phyloP scores from a whole-genome alignment of 2,113 vertebrate genomes.

The Diglossa brunneiventris region DNA sequence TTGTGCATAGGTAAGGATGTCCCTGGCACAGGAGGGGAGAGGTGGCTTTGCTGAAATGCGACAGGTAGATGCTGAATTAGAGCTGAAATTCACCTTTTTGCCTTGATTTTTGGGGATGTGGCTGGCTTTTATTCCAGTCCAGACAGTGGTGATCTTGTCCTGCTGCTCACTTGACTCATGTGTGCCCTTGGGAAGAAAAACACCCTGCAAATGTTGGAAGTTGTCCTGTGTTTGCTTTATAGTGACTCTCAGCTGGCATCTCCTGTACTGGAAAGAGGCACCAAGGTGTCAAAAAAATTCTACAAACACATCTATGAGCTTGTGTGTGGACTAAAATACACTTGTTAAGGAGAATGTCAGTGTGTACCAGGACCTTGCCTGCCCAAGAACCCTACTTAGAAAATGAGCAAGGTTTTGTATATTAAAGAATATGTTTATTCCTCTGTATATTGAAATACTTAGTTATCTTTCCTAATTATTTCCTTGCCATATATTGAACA shows the following conservation, averaged over 20 bases:
- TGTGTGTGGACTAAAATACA: background rate
- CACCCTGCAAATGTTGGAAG: background rate
- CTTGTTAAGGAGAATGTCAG: background rate
- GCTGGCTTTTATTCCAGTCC: background rate
- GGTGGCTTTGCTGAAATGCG: background rate
- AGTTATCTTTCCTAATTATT: background rate
- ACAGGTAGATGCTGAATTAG: background rate
- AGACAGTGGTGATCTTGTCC: background rate
- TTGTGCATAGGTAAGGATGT: background rate
- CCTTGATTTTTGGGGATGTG: background rate
- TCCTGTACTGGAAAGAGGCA: background rate
- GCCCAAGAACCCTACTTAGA: background rate
- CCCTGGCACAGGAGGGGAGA: background rate
- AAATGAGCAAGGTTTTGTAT: background rate
- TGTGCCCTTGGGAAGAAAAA: rapidly evolving
- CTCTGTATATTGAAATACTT: background rate
- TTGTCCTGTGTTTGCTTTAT: background rate
- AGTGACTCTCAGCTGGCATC: background rate
- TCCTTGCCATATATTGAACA: background rate
- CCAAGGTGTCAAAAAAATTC: background rate
- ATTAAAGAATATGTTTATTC: background rate
- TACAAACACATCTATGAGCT: background rate
- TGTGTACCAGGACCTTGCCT: background rate
- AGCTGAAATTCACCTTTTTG: background rate
- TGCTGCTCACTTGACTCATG: rapidly evolving